A percentile compares a stretch with the other conserved stretches of the same genome.
phyloP scores from a whole-genome alignment of 2,797 vertebrate genomes.

The Acrocephalus scirpaceus region DNA sequence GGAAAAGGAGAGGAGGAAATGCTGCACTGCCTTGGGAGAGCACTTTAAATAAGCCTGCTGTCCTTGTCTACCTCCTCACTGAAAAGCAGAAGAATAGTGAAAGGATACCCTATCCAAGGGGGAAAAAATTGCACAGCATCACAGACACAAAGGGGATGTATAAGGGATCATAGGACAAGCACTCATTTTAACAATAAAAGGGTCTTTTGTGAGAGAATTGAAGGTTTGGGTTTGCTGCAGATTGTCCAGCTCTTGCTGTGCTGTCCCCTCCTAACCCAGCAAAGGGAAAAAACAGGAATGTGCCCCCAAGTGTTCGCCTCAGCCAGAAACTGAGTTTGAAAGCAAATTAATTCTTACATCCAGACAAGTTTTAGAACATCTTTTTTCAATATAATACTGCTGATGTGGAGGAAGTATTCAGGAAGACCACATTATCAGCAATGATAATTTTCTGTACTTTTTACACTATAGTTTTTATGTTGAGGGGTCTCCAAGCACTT shows the following conservation, averaged over 20 bases:
- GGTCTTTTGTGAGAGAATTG: background rate
- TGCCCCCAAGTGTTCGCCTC: background rate
- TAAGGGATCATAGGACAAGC: background rate
- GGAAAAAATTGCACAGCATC: background rate
- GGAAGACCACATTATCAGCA: background rate
- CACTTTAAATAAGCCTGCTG: slow-evolving; percentile 34
- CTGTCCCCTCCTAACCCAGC: background rate
- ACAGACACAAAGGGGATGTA: background rate
- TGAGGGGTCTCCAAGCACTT: background rate
- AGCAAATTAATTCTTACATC: slow-evolving; percentile 14
- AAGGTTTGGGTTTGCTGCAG: background rate
- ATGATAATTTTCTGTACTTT: background rate
- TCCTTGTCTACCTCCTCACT: background rate
- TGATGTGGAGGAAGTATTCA: background rate
- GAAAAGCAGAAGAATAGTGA: slow-evolving; percentile 36
- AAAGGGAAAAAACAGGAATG: background rate
- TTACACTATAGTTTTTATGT: background rate
- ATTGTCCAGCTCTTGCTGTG: background rate
- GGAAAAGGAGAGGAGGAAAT: slow-evolving; percentile 53
- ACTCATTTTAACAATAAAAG: background rate
- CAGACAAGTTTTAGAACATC: background rate
- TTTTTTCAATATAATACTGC: background rate
- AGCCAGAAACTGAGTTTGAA: background rate
- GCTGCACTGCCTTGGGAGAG: background rate
- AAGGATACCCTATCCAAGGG: background rate